Evolutionary conservation across 35 echinoderm and acorn worm genomes (phyloP).

Genomic region (Ophioderma brevispina): DNA sequence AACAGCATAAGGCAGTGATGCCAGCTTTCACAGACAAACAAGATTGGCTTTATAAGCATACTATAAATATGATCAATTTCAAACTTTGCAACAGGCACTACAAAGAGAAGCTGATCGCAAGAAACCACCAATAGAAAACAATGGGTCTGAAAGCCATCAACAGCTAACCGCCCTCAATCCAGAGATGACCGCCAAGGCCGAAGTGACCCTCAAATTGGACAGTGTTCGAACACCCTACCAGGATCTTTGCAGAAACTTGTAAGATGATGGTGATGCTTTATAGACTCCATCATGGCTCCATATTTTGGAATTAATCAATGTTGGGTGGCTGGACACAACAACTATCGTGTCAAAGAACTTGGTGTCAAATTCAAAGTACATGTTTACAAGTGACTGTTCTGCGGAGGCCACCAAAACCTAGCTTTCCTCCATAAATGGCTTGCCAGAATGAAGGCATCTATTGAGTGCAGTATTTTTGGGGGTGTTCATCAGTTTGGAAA

Average conservation of each 20-base stretch:
- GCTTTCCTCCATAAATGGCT: too few relatives aligned
- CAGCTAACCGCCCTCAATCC: constrained; percentile 73
- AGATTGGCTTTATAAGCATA: too few relatives aligned
- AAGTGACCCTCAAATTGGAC: constrained; percentile 90
- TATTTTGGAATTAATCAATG: background rate
- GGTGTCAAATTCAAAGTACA: background rate
- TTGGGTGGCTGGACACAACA: background rate
- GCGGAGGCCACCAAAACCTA: too few relatives aligned
- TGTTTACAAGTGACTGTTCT: background rate
- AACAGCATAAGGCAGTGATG: too few relatives aligned
- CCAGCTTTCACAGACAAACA: too few relatives aligned
- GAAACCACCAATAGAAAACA: constrained; percentile 59
- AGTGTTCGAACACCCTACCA: constrained; percentile 80
- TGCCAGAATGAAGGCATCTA: too few relatives aligned
- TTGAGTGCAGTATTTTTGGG: too few relatives aligned
- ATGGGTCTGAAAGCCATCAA: constrained; percentile 73
- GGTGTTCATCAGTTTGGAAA: too few relatives aligned
- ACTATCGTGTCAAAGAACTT: too few relatives aligned
- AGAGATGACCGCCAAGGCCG: constrained; percentile 82
- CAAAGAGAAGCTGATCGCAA: constrained; percentile 86
- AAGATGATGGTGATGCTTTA: too few relatives aligned
- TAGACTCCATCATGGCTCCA: too few relatives aligned
- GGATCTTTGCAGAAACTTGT: constrained; percentile 89
- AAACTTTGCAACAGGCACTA: constrained; percentile 59
- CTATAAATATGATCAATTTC: too few relatives aligned